Evolutionary conservation across 1,140 invertebrate species (phyloP), one percentile per base, ranked within the genome.

Genomic region (Anadara kagoshimensis): DNA sequence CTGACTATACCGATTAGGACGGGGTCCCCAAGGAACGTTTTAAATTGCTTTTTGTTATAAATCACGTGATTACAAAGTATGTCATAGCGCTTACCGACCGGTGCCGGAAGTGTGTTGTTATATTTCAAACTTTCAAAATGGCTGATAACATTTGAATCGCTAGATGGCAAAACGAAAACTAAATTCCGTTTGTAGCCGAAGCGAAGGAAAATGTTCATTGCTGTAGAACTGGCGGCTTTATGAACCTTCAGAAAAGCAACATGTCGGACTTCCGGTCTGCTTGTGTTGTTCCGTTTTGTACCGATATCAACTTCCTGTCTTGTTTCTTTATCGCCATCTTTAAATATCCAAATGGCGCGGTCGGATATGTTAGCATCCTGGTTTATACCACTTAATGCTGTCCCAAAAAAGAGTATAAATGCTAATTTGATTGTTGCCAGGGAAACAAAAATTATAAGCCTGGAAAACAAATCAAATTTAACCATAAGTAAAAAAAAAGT

Each of bases 171-270:
- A 22, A 81, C 72, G 72, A 86, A 76, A 14, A 64, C 75, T 5
- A 86, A 58, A 43, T 82, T 71, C 3, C 78, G 53, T 0, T 47
- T 26, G 24, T 78, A 61, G 5, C 78, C 83, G 70, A 77, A 86
- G n/a, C 84, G 65, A 14, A 81, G 71, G 1, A 86, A 53, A 8
- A 86, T 79, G 41, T 83, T 83, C 26, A 80, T 80, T 7, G 80
- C 67, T 1, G 83, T 84, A 11, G 83, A 77, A 57, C 83, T 83
- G 5, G 81, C 84, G 1, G 84, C 75, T 74, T 86, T 86, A 69
- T 84, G 84, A 0, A 84, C 78, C 63, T 86, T 86, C 10, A 86
- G 16, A 63, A 81, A 86, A 8, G 78, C 78, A 44, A 85, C 72
- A 54, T 83, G 79, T 8, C 41, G 78, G 0, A 75, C 61, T 49